Evolutionary conservation across 30 jellyfish, hydroid and myxozoan species (phyloP).

Genomic region (Sanderia malayensis): DNA sequence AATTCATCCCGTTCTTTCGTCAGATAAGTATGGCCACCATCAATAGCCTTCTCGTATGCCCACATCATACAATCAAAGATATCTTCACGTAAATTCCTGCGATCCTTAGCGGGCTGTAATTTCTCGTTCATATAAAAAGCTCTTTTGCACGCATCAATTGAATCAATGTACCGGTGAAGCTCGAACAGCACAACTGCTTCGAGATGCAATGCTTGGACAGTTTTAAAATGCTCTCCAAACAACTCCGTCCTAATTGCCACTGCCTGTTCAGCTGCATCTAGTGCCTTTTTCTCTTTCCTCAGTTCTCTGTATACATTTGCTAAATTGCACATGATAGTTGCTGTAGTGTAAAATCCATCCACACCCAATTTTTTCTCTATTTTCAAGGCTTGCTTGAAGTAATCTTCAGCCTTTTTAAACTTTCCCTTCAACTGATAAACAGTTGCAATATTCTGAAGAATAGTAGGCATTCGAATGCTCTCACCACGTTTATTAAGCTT

Average conservation of each 20-base stretch:
- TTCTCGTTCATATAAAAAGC: constrained; percentile 35
- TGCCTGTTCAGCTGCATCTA: constrained; percentile 4
- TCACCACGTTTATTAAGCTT: neutral
- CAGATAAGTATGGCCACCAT: constrained; percentile 5
- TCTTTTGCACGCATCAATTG: constrained; percentile 21
- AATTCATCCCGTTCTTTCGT: constrained; percentile 6
- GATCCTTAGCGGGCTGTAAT: constrained; percentile 3
- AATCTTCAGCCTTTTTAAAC: constrained; percentile 25
- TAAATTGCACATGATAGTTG: constrained; percentile 15
- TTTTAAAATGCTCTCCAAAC: neutral
- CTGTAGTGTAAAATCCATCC: constrained; percentile 14
- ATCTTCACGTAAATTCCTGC: neutral
- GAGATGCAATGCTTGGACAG: constrained; percentile 20
- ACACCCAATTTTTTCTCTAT: constrained; percentile 10
- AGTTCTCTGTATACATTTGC: constrained; percentile 38
- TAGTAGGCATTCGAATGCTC: neutral
- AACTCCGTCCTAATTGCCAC: neutral
- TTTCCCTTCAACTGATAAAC: constrained; percentile 15
- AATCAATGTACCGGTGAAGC: constrained; percentile 5
- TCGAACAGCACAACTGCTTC: constrained; percentile 29
- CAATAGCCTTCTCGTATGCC: constrained; percentile 17
- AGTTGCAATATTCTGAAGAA: constrained; percentile 29
- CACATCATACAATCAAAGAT: constrained; percentile 3
- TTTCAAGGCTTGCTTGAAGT: constrained; percentile 16
- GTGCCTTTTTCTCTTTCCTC: constrained; percentile 4